Evolutionary conservation across 2,113 vertebrate genomes (phyloP), one percentile per base, ranked within the genome.

Genomic region (Chinchilla lanigera): DNA sequence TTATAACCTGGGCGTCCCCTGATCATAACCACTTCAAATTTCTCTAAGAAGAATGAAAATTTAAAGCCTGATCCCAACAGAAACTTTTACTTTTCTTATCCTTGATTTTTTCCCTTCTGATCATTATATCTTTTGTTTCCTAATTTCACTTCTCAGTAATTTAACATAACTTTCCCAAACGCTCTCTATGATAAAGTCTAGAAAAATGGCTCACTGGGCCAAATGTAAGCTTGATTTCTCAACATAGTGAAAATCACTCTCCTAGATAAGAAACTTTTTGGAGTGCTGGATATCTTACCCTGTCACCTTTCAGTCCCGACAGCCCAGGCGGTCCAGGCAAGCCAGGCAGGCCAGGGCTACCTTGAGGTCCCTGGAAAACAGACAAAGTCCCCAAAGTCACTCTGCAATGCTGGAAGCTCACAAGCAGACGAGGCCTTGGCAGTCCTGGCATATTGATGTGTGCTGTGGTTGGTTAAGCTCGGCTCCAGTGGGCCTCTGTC

Each of bases 281-380:
- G 41, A 78, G 4, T 7, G 22, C 65, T 86, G 14, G 38, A 5
- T 93, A 84, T 95, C 99, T 99, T 99, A 99, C 99, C 99, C 99
- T 98, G 89, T 99, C 99, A 95, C 99, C 99, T 98, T 99, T 99
- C 96, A 98, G 96, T 94, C 99, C 99, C 95, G 99, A 99, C 58
- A 99, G 97, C 63, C 99, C 99, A 94, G 99, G 97, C 84, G 99
- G 99, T 61, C 99, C 99, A 83, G 99, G 99, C 77, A 99, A 96
- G 96, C 99, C 99, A 92, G 99, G 99, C 81, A 99, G 99, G 54
- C 99, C 99, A 41, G 99, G 99, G 95, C 99, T 99, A 82, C 99
- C 99, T 97, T 99, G 98, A 63, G 99, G 94, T 97, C 99, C 99
- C 99, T 99, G 97, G 96, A 96, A 98, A 98, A 98, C 44, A 99